Base-by-base conservation (phyloP, 2,888 invertebrate species). In the Hydriomena furcata region DNA sequence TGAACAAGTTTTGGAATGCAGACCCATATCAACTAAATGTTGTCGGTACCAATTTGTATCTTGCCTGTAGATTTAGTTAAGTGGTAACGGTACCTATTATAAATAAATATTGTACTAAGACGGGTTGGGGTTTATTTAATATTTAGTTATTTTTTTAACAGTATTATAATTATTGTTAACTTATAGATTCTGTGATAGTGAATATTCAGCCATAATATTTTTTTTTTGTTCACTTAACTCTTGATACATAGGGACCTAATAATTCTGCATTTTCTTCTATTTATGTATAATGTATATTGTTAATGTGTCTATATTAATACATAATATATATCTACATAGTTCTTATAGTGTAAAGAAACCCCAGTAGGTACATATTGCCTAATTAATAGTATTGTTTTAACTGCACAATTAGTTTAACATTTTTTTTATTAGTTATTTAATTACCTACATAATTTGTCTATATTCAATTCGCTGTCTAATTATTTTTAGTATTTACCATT, bases 81-180 rank as follows among this genome's bases (percentile, higher is more conserved):
- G 43, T 51, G 37, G 12, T 47, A 10, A 44, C 46, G 55, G 49
- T 37, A 42, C n/a, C n/a, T n/a, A n/a, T n/a, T 45, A 40, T 23
- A 1, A 44, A 43, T 37, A 31, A 28, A 23, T 59, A 44, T 43
- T 27, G 24, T n/a, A n/a, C n/a, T 53, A 46, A 42, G 35, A 27
- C 40, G 45, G 52, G 47, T 37, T 42, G 31, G 47, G 37, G 24
- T 35, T 23, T 40, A 23, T 35, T 28, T 8, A 20, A 23, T 11
- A 37, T 7, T 41, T 46, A 8, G 34, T 25, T 35, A 43, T 24
- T 36, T 32, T 25, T 32, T 23, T 46, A 60, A 49, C 60, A 60
- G 60, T 60, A 60, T 60, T 60, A 57, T 32, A 38, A 34, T 28
- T 7, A 38, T 42, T 21, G 21, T 24, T 40, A 32, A 35, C 36